Conservation (phyloP, 2,797 vertebrate species). For the Cyprinodon diabolis region DNA sequence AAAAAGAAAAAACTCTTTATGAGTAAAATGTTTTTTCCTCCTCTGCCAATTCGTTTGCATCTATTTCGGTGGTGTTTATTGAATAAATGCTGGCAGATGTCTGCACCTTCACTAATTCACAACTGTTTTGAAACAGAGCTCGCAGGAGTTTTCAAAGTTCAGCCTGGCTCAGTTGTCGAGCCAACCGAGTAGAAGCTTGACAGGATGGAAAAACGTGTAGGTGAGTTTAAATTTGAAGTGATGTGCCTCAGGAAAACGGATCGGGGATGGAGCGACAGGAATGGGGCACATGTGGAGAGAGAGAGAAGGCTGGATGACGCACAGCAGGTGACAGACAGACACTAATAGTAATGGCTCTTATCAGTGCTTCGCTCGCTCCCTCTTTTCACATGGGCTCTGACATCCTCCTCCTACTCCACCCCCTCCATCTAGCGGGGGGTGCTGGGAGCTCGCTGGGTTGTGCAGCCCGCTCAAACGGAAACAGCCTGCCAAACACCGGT, state of each 20-base stretch:
- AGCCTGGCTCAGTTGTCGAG: conserved; percentile 58
- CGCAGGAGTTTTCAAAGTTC: conserved; percentile 64
- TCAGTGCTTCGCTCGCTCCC: conserved; percentile 75
- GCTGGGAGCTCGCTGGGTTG: conserved; percentile 73
- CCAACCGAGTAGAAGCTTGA: conserved; percentile 67
- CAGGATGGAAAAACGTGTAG: conserved; percentile 77
- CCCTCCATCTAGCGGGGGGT: conserved; percentile 76
- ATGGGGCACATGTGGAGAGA: conserved; percentile 65
- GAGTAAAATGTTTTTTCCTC: conserved; percentile 50
- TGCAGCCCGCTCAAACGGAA: conserved; percentile 75
- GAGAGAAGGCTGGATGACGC: conserved; percentile 75
- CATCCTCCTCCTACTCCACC: conserved; percentile 81
- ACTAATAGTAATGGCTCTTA: conserved; percentile 85
- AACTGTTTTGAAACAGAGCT: conserved; percentile 74
- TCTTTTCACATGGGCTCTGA: conserved; percentile 79
- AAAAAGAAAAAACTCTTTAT: conserved; percentile 29
- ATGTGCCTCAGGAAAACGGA: conserved; percentile 76
- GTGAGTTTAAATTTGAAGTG: conserved; percentile 79
- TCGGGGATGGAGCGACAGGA: conserved; percentile 68
- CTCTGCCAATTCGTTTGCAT: conserved; percentile 58
- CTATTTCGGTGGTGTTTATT: conserved; percentile 68
- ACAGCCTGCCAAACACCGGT: conserved; percentile 80
- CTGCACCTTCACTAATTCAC: conserved; percentile 69
- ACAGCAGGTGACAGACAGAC: conserved; percentile 83
- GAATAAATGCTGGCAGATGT: conserved; percentile 68